Conservation (phyloP, 2,113 vertebrate species). For the Connochaetes taurinus region DNA sequence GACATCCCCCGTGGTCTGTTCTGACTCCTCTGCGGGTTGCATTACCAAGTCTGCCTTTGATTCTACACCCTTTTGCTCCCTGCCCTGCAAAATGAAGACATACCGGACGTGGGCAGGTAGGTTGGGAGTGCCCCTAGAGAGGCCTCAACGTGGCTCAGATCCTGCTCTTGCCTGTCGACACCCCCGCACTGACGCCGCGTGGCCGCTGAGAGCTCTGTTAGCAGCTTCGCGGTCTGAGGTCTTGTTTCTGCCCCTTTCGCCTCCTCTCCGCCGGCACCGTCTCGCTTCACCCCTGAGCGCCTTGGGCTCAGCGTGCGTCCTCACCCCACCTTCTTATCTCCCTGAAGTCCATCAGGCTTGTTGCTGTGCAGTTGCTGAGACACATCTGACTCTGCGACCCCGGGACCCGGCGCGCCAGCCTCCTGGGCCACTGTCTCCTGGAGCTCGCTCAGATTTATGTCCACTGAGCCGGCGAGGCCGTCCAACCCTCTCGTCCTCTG, state of each 20-base stretch:
- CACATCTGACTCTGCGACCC: not conserved
- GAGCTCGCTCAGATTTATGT: not conserved
- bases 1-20: not conserved
- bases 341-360: not conserved
- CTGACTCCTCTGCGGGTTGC: not conserved
- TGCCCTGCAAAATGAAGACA: not conserved
- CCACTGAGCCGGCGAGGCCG: not conserved
- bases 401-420: not conserved
- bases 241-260: not conserved
- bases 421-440: not conserved
- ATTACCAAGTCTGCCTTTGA: not conserved
- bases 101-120: not conserved
- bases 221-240: not conserved
- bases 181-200: not conserved
- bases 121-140: not conserved
- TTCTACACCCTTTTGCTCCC: not conserved
- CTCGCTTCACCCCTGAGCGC: too few relatives aligned
- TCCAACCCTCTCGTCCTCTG: not conserved
- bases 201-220: not conserved
- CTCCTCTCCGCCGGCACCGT: too few relatives aligned
- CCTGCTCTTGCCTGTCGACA: not conserved
- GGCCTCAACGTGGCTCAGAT: not conserved
- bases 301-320: not conserved
- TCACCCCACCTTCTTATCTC: not conserved
- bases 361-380: not conserved